A percentile compares a stretch with the other conserved stretches of the same genome.
Evolutionary conservation across 2,888 invertebrate species (phyloP).

Genomic region (Cryptocheilus praepositus): DNA sequence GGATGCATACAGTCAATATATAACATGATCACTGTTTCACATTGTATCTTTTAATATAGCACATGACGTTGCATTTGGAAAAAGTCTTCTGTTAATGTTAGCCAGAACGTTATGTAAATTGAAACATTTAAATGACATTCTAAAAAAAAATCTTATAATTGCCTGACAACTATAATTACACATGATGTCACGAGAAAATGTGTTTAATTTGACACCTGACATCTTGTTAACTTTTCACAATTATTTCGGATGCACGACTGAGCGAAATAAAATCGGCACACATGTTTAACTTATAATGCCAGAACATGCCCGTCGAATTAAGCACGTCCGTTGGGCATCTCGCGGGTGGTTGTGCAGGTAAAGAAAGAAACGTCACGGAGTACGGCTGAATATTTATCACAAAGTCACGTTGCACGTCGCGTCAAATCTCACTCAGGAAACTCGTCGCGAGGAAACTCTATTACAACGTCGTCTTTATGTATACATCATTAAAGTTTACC

Average conservation of each 20-base stretch:
- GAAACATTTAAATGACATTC: no score
- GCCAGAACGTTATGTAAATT: no score
- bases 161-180: neutral
- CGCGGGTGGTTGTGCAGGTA: neutral
- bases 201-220: neutral
- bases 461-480: constrained; percentile 50
- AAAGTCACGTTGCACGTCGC: constrained; percentile 36
- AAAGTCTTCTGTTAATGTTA: no score
- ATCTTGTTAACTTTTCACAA: constrained; percentile 33
- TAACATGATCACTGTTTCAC: no score
- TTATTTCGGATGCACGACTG: constrained; percentile 16
- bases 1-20: no score
- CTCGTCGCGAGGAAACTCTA: constrained; percentile 45
- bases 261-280: neutral
- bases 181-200: constrained; percentile 9
- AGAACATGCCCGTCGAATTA: constrained; percentile 28
- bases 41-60: no score
- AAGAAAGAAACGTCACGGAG: constrained; percentile 34
- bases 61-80: no score
- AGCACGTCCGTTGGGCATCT: constrained; percentile 20
- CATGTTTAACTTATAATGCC: constrained; percentile 28
- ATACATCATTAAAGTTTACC: constrained; percentile 55
- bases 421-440: constrained; percentile 37
- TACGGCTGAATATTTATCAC: constrained; percentile 52
- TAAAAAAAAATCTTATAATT: no score